Evolutionary conservation across 2,888 invertebrate species (phyloP).

Genomic region (Drosophila koepferae): DNA sequence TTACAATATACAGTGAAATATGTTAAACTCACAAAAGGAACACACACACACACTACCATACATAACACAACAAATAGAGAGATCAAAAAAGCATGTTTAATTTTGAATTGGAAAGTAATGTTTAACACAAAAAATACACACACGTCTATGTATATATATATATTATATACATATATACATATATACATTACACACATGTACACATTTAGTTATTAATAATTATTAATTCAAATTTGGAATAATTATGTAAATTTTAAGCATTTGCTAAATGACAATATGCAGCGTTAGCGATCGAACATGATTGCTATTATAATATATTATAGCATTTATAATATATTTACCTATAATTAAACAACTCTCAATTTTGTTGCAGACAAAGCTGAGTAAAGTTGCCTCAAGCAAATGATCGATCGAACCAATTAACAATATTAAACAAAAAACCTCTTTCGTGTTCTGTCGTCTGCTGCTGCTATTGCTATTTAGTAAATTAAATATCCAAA

Average conservation of each 20-base stretch:
- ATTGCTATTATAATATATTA: conserved; percentile 7
- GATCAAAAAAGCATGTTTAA: background rate
- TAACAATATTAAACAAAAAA: background rate
- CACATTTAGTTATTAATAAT: conserved; percentile 27
- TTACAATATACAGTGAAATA: background rate
- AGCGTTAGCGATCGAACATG: conserved; percentile 36
- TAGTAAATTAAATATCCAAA: conserved; percentile 30
- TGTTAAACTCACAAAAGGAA: conserved; percentile 11
- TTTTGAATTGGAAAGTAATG: conserved; percentile 8
- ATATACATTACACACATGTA: conserved; percentile 26
- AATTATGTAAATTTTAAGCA: conserved; percentile 11
- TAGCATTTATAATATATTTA: conserved; percentile 20
- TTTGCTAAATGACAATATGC: conserved; percentile 36
- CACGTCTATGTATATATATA: background rate
- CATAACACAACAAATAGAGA: background rate
- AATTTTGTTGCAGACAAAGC: conserved; percentile 56
- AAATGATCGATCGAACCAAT: conserved; percentile 4
- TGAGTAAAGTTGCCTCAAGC: conserved; percentile 34
- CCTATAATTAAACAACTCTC: conserved; percentile 35
- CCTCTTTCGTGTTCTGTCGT: conserved; percentile 21
- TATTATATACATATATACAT: background rate
- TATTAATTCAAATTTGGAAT: conserved; percentile 37
- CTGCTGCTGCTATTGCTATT: conserved; percentile 44
- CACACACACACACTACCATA: conserved; percentile 10
- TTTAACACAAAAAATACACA: background rate